These are phyloP conservation scores for Oreotrochilus melanogaster DNA, from an alignment of 2,113 vertebrate genomes.

Conservation along the genomic window DNA sequence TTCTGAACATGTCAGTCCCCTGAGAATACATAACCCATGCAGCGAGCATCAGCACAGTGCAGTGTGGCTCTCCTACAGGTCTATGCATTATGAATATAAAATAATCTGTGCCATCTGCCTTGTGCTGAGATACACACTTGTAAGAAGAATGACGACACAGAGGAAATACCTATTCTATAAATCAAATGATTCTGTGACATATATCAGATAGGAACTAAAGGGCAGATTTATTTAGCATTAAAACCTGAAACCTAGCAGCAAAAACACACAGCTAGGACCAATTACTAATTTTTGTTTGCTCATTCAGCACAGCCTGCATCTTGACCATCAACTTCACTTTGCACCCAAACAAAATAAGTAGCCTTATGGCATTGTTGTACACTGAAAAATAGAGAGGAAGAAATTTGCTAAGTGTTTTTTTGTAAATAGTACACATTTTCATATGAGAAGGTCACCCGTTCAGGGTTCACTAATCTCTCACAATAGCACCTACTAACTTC, in stretches of 20 bases:
- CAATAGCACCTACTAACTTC: neutral
- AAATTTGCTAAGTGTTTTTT: neutral
- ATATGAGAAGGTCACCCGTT: neutral
- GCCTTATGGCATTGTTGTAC: neutral
- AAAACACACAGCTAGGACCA: neutral
- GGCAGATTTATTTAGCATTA: neutral
- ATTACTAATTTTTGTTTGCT: neutral
- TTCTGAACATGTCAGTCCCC: constrained; percentile 30
- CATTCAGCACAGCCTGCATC: neutral
- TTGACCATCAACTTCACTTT: neutral
- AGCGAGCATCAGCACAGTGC: constrained; percentile 34
- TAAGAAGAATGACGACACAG: neutral
- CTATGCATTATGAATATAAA: constrained; percentile 28
- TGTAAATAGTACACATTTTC: neutral
- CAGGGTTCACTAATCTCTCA: neutral
- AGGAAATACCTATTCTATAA: constrained; percentile 8
- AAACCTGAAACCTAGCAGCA: neutral
- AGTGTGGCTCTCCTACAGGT: neutral
- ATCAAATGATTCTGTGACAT: neutral
- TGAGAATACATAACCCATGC: constrained; percentile 30
- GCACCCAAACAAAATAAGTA: neutral
- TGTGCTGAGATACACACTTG: neutral
- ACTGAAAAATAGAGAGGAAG: neutral
- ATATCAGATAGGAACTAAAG: neutral
- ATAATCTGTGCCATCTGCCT: constrained; percentile 1